phyloP scores from a whole-genome alignment of 2,797 vertebrate species.

The Siniperca obscura region DNA sequence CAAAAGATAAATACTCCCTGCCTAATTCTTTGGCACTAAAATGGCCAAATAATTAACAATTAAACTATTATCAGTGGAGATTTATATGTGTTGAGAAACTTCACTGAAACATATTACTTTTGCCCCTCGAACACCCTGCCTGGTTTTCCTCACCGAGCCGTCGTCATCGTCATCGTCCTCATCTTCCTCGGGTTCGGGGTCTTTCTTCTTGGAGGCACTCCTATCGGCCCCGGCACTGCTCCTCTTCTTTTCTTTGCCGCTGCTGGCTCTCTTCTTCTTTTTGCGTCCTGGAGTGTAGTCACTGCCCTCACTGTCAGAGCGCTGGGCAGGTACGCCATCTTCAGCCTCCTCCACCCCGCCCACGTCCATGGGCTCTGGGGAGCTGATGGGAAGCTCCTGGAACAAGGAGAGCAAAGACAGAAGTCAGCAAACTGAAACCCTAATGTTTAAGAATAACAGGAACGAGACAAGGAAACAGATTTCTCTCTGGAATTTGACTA shows the following conservation, averaged over 20 bases:
- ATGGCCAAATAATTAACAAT: not conserved
- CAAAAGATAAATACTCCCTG: not conserved
- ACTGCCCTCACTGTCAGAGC: conserved; percentile 97
- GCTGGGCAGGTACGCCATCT: conserved; percentile 68
- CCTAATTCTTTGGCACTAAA: not conserved
- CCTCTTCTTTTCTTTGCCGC: conserved; percentile 93
- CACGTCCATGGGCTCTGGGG: conserved; percentile 90
- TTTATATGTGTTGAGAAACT: not conserved
- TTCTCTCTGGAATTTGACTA: not conserved
- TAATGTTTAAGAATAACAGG: rapidly evolving
- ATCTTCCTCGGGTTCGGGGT: conserved; percentile 93
- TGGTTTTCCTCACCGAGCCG: conserved; percentile 86
- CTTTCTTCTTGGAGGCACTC: conserved; percentile 89
- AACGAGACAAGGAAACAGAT: not conserved
- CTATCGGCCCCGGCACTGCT: conserved; percentile 69
- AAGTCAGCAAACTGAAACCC: not conserved
- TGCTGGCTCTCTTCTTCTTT: conserved; percentile 92
- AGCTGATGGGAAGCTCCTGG: conserved; percentile 92
- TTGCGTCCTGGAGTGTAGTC: conserved; percentile 97
- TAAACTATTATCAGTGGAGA: not conserved
- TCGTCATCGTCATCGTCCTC: conserved; percentile 88
- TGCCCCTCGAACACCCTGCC: not conserved
- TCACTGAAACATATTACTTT: not conserved
- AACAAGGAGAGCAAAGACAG: not conserved
- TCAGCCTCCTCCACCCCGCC: conserved; percentile 71